Evolutionary conservation across 2,113 vertebrate species (phyloP).

Genomic region (Periophthalmodon schlosseri): DNA sequence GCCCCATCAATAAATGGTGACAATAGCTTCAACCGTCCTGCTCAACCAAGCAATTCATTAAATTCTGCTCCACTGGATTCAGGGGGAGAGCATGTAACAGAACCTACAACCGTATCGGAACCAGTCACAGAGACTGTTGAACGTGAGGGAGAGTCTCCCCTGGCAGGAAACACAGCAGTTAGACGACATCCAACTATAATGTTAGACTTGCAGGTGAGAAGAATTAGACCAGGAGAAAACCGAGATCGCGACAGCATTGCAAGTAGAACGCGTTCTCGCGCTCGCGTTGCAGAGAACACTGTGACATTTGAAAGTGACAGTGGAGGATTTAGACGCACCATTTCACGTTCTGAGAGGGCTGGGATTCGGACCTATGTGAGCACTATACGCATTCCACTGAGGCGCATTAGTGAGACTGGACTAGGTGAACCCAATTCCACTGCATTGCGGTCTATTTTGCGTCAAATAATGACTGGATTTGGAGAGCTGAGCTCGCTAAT

Average conservation of each 20-base stretch:
- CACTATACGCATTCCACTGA: conserved; percentile 89
- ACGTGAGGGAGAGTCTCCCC: conserved; percentile 78
- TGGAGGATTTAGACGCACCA: conserved; percentile 88
- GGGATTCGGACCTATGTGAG: conserved; percentile 92
- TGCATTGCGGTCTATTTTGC: conserved; percentile 88
- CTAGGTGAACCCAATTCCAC: conserved; percentile 88
- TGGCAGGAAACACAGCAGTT: conserved; percentile 68
- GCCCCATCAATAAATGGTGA: conserved; percentile 42
- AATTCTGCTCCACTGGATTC: conserved; percentile 67
- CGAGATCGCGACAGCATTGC: conserved; percentile 90
- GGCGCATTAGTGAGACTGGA: conserved; percentile 87
- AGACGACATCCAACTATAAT: conserved; percentile 90
- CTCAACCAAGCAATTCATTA: conserved; percentile 54
- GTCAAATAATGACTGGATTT: conserved; percentile 94
- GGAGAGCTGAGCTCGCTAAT: conserved; percentile 92
- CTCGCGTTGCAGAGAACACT: conserved; percentile 85
- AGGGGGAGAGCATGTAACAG: conserved; percentile 53
- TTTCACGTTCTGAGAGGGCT: conserved; percentile 86
- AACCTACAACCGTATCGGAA: conserved; percentile 64
- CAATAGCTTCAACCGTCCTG: conserved; percentile 30
- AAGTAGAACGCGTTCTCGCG: conserved; percentile 89
- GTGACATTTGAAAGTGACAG: conserved; percentile 91
- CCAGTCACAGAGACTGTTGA: conserved; percentile 73
- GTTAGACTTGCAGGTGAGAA: conserved; percentile 90
- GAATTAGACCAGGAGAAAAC: conserved; percentile 90